Conservation (phyloP, 2,113 vertebrate species). For the Dascyllus trimaculatus region DNA sequence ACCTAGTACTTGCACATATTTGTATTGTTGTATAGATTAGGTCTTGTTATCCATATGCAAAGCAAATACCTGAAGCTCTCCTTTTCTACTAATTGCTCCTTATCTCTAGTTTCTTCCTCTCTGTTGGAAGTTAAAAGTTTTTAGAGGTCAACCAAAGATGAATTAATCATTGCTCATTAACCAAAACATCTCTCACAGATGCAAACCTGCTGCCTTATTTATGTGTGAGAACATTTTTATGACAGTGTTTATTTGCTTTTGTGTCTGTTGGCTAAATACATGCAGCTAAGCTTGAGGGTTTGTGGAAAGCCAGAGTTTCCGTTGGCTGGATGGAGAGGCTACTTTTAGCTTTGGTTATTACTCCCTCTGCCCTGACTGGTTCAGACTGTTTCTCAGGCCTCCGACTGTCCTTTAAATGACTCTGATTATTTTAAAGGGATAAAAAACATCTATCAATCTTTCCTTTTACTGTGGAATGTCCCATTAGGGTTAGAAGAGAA, state of each 20-base stretch:
- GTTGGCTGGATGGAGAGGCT: conserved; percentile 67
- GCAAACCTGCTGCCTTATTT: conserved; percentile 55
- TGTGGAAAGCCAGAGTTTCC: conserved; percentile 77
- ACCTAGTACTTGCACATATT: background rate
- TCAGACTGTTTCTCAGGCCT: conserved; percentile 44
- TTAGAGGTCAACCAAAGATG: conserved; percentile 1
- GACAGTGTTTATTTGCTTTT: conserved; percentile 78
- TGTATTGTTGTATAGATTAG: background rate
- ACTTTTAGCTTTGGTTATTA: conserved; percentile 74
- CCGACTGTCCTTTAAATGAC: conserved; percentile 41
- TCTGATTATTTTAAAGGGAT: conserved; percentile 58
- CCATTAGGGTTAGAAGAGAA: conserved; percentile 56
- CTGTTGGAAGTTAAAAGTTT: background rate
- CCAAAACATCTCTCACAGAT: conserved; percentile 39
- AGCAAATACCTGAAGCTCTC: background rate
- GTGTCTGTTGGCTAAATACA: conserved; percentile 74
- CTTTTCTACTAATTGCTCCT: conserved; percentile 2
- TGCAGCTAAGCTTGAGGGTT: conserved; percentile 68
- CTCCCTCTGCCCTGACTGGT: conserved; percentile 54
- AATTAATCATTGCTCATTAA: conserved; percentile 51
- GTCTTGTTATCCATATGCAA: background rate
- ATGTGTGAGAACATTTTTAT: conserved; percentile 74
- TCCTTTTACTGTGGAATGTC: conserved; percentile 54
- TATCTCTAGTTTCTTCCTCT: conserved; percentile 11
- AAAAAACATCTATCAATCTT: conserved; percentile 66